phyloP scores from a whole-genome alignment of 2,797 vertebrate species.

The Basileuterus tristriatus region DNA sequence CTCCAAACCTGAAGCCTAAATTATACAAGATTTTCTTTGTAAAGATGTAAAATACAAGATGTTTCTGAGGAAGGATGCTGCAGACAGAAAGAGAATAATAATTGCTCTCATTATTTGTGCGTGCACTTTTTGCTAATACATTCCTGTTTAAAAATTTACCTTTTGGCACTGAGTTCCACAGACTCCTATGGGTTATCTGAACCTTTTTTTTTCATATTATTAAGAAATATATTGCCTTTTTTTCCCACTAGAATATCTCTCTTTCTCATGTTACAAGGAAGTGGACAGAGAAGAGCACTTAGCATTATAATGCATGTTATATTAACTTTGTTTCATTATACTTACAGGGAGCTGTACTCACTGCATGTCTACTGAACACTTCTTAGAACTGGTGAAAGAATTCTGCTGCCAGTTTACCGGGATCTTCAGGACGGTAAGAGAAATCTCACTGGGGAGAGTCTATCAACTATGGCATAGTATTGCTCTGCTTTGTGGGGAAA shows the following conservation, averaged over 20 bases:
- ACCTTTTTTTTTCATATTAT: not conserved
- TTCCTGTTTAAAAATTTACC: not conserved
- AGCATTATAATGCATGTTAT: not conserved
- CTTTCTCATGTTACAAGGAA: not conserved
- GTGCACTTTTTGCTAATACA: not conserved
- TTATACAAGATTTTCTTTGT: not conserved
- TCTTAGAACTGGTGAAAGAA: not conserved
- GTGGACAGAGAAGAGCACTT: not conserved
- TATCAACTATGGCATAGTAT: not conserved
- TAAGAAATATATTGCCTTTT: not conserved
- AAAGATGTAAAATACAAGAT: not conserved
- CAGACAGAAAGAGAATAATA: not conserved
- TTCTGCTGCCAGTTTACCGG: not conserved
- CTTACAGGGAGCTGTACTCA: not conserved
- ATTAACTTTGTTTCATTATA: not conserved
- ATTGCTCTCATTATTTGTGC: not conserved
- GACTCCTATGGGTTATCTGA: not conserved
- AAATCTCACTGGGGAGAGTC: not conserved
- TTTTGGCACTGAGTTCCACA: not conserved
- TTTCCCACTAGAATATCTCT: not conserved
- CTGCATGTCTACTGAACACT: not conserved
- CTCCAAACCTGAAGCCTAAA: not conserved
- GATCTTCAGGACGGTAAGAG: not conserved
- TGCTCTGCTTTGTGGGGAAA: not conserved
- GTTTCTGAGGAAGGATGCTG: not conserved